Percentiles rank a stretch among this genome's conserved stretches.
Conservation (phyloP, 2,113 vertebrate species). For the Melanotaenia duboulayi region DNA sequence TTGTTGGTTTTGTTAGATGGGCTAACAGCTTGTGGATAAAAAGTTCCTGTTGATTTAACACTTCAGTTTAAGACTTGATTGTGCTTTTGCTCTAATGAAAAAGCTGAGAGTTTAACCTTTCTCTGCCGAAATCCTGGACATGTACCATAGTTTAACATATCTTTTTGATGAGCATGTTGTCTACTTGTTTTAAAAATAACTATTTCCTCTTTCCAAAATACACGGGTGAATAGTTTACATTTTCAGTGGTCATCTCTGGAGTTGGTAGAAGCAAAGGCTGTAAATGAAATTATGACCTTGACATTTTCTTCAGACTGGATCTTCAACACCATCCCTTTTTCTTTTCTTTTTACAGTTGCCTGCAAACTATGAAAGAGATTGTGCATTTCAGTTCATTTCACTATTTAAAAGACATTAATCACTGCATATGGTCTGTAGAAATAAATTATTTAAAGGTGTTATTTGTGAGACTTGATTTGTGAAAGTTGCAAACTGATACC, state of each 20-base stretch:
- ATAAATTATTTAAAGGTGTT: constrained; percentile 72
- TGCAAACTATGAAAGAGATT: constrained; percentile 39
- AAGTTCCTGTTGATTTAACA: constrained; percentile 24
- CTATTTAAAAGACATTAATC: constrained; percentile 61
- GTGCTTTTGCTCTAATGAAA: not conserved
- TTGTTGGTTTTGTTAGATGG: constrained; percentile 39
- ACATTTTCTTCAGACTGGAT: not conserved
- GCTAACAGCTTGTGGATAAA: constrained; percentile 18
- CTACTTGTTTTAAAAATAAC: constrained; percentile 1
- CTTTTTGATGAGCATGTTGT: not conserved
- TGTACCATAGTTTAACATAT: too few species aligned
- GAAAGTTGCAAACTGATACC: not conserved
- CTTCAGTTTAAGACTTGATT: not conserved
- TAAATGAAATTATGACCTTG: constrained; percentile 17
- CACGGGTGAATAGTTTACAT: not conserved
- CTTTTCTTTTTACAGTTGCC: constrained; percentile 16
- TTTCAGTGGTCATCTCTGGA: constrained; percentile 2
- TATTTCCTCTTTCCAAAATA: too few species aligned
- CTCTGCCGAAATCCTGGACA: too few species aligned
- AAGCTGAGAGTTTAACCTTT: constrained; percentile 12
- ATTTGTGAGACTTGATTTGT: constrained; percentile 5
- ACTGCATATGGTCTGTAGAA: constrained; percentile 68
- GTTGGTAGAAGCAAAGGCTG: constrained; percentile 8
- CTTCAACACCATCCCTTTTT: not conserved
- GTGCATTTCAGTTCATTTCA: constrained; percentile 66